Percentiles rank a stretch among this genome's conserved stretches.
Evolutionary conservation across 2,113 vertebrate species (phyloP).

Genomic region (Chloropsis cyanopogon): DNA sequence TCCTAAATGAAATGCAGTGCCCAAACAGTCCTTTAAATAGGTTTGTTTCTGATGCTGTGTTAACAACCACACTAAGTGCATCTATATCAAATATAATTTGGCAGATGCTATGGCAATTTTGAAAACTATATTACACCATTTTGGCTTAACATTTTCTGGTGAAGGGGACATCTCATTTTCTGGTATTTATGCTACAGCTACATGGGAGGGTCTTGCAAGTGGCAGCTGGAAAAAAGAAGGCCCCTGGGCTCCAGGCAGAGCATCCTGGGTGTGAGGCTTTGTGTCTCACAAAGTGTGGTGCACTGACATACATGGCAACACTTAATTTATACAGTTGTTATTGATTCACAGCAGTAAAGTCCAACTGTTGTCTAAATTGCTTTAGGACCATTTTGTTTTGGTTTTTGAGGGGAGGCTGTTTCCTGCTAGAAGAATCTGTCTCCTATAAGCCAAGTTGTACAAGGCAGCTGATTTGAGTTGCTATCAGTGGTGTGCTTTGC

Average conservation of each 20-base stretch:
- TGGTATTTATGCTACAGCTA: not conserved
- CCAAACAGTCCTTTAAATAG: not conserved
- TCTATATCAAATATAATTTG: not conserved
- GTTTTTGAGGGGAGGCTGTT: not conserved
- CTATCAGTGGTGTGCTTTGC: conserved; percentile 29
- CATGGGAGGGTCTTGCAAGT: not conserved
- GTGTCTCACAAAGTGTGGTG: not conserved
- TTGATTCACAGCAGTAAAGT: conserved; percentile 30
- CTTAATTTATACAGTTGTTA: conserved; percentile 44
- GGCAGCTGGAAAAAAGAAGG: not conserved
- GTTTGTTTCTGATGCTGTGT: not conserved
- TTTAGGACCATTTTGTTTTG: conserved; percentile 31
- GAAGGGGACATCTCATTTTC: not conserved
- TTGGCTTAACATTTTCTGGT: not conserved
- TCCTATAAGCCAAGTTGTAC: not conserved
- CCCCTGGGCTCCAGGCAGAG: not conserved
- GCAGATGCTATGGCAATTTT: not conserved
- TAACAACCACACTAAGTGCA: not conserved
- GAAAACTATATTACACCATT: not conserved
- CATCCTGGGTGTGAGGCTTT: not conserved
- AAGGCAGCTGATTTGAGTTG: conserved; percentile 7
- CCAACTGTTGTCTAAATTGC: conserved; percentile 41
- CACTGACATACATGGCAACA: not conserved
- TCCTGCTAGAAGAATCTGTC: conserved; percentile 9
- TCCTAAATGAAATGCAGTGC: not conserved